Evolutionary conservation across 2,113 vertebrate species (phyloP).

Genomic region (Verasper variegatus): DNA sequence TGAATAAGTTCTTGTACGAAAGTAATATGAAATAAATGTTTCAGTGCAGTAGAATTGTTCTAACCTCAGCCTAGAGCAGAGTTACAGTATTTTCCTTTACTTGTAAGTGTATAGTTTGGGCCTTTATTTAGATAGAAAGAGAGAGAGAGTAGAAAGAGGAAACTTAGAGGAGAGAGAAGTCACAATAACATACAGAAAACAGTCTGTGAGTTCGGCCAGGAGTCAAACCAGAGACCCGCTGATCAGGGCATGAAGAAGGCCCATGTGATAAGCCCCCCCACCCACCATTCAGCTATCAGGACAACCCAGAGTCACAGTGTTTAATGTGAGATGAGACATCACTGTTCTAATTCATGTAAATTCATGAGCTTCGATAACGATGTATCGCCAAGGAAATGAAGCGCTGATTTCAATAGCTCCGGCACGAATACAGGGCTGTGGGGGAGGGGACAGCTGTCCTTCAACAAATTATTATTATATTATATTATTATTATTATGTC

Average conservation of each 20-base stretch:
- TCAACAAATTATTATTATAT: no score
- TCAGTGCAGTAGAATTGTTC: no score
- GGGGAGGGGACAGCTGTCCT: not conserved
- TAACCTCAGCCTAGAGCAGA: not conserved
- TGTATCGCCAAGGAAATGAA: slow-evolving; percentile 16
- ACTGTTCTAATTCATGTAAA: not conserved
- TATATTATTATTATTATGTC: no score
- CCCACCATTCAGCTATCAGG: not conserved
- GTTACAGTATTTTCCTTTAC: not conserved
- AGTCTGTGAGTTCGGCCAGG: not conserved
- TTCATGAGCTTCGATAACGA: slow-evolving; percentile 1
- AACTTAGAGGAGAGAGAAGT: not conserved
- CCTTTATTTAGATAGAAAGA: not conserved
- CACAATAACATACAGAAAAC: not conserved
- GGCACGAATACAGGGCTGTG: not conserved
- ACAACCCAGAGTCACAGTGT: not conserved
- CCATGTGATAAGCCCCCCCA: not conserved
- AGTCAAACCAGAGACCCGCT: not conserved
- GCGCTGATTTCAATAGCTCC: not conserved
- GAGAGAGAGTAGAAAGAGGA: not conserved
- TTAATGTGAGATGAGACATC: not conserved
- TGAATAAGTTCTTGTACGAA: no score
- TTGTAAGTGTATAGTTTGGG: not conserved
- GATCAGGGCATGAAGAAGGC: not conserved
- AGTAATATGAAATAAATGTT: not conserved